Base-by-base conservation (phyloP, 2,797 vertebrate genomes). In the Fistularia commersonii region DNA sequence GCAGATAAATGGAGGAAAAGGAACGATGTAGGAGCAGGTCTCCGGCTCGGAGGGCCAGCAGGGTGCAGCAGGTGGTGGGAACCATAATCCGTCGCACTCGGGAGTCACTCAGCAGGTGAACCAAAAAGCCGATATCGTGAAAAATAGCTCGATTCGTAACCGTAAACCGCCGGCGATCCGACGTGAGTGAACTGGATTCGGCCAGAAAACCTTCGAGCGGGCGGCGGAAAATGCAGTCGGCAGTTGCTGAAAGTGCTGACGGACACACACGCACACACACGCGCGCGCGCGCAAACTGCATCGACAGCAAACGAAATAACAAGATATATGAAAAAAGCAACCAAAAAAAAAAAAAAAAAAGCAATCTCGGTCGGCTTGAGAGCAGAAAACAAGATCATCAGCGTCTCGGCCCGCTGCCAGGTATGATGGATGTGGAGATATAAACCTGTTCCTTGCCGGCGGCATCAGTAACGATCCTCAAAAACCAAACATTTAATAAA, bases 21-120 rank as follows among this genome's bases (percentile, higher is more conserved):
- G 95, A 97, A 86, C 78, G 91, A 86, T 92, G 90, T 87, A 79
- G 91, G 88, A 93, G 91, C 83, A 87, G 94, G 78, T 91, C 92
- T 80, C 95, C 94, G 15, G 82, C 90, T 61, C 91, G 92, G 57
- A 91, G 93, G 87, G 84, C 93, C 60, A 91, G 89, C 54, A 87
- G 95, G 74, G 93, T 99, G 89, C 96, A 99, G 72, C 96, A 98
- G 79, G 94, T 98, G 90, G 96, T 99, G 80, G 93, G 94, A 33
- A 93, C 93, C 79, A 98, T 97, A 91, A 94, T 99, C 70, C 91
- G 95, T 34, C 95, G 95, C 35, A 93, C 94, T 41, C 89, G 94
- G 70, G 94, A 96, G 82, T 90, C 90, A 46, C 73, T 93, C 1
- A 88, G 93, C 84, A 93, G 96, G 97, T 98, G 85, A 73, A 31